Evolutionary conservation across 37 sponge, comb jelly and placozoan genomes (phyloP).

Genomic region (Aphrocallistes beatrix): DNA sequence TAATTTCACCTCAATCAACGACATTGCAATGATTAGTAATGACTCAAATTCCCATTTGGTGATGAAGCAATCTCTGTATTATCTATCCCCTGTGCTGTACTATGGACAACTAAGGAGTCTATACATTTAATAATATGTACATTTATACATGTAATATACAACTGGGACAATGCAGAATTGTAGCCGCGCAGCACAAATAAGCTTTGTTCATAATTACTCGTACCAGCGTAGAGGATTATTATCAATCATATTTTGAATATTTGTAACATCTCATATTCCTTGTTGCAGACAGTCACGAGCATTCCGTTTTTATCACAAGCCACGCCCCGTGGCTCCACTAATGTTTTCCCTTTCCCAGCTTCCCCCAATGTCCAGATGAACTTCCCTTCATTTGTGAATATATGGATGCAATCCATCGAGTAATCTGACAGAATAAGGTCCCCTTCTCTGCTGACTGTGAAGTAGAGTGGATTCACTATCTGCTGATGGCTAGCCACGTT

Average conservation of each 20-base stretch:
- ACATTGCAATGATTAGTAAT: no score
- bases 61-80: no score
- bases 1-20: no score
- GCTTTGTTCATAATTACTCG: no score
- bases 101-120: no score
- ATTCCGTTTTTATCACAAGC: background rate
- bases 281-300: background rate
- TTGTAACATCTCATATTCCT: background rate
- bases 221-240: no score
- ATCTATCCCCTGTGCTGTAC: no score
- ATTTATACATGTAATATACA: no score
- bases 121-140: no score
- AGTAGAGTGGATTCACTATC: background rate
- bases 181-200: no score
- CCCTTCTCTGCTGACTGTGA: background rate
- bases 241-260: conserved; percentile 4
- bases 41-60: no score
- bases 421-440: background rate
- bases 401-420: background rate
- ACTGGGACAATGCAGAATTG: no score
- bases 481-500: background rate
- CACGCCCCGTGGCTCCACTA: background rate
- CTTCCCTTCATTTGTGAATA: background rate
- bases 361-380: background rate
- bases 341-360: conserved; percentile 6